Evolutionary conservation across 2,113 vertebrate species (phyloP).

Genomic region (Chrysochloris asiatica): DNA sequence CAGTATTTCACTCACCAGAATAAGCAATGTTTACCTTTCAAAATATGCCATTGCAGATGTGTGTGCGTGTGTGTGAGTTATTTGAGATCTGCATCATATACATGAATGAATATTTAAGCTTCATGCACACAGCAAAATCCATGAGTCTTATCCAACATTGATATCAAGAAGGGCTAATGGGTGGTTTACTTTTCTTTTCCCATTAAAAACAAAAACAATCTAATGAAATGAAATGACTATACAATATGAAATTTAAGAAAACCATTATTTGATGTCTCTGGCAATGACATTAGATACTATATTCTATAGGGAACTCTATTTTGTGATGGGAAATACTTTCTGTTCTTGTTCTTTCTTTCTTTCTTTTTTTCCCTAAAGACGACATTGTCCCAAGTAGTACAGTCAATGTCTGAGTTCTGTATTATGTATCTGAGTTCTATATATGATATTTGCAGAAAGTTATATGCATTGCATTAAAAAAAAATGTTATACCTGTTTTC

Average conservation of each 20-base stretch:
- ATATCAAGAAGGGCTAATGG: background rate
- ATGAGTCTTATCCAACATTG: background rate
- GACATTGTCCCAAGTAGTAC: too few relatives aligned
- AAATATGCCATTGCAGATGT: background rate
- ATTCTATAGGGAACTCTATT: background rate
- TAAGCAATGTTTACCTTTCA: slow-evolving; percentile 8
- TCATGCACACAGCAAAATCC: background rate
- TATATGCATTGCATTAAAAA: slow-evolving; percentile 4
- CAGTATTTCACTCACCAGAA: background rate
- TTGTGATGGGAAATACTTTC: background rate
- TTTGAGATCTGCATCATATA: background rate
- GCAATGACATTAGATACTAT: background rate
- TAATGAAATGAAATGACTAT: background rate
- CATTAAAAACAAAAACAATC: too few relatives aligned
- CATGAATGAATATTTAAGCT: background rate
- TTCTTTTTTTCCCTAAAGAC: too few relatives aligned
- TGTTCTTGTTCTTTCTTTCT: too few relatives aligned
- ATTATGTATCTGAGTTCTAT: background rate
- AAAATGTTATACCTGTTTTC: background rate
- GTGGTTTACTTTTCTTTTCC: background rate
- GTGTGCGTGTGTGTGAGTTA: background rate
- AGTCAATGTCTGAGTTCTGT: too few relatives aligned
- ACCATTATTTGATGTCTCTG: background rate
- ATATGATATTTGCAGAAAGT: slow-evolving; percentile 53
- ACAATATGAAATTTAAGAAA: background rate